Conservation (phyloP, 2,113 vertebrate genomes). For the Tachysurus fulvidraco region DNA sequence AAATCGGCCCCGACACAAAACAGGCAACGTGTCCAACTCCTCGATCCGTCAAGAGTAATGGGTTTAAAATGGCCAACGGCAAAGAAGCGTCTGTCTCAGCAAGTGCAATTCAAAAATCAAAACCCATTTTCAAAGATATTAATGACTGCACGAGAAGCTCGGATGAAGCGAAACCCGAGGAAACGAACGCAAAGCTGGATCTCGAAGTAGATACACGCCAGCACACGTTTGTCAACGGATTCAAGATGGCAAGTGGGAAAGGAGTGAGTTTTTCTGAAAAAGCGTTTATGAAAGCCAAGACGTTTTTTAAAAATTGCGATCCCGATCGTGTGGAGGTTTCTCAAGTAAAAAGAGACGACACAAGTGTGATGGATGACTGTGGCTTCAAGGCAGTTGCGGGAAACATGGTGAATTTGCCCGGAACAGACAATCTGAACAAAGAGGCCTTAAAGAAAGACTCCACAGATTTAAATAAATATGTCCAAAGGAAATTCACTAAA, state of each 20-base stretch:
- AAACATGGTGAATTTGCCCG: slow-evolving; percentile 69
- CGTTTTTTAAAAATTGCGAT: slow-evolving; percentile 54
- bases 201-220: slow-evolving; percentile 9
- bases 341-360: neutral
- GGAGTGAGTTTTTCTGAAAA: slow-evolving; percentile 55
- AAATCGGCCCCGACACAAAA: neutral
- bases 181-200: neutral
- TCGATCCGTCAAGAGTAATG: slow-evolving; percentile 17
- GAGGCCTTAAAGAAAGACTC: slow-evolving; percentile 49
- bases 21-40: neutral
- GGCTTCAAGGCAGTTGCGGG: slow-evolving; percentile 80
- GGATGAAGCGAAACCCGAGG: slow-evolving; percentile 54
- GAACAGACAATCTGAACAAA: slow-evolving; percentile 58
- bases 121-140: slow-evolving; percentile 29
- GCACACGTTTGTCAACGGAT: neutral
- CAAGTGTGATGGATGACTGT: slow-evolving; percentile 45
- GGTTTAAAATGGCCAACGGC: slow-evolving; percentile 58
- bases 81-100: slow-evolving; percentile 37
- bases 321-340: neutral
- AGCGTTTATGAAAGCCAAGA: slow-evolving; percentile 46
- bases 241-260: slow-evolving; percentile 55
- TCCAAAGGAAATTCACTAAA: slow-evolving; percentile 24
- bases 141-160: neutral
- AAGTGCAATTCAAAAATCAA: slow-evolving; percentile 29
- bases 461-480: slow-evolving; percentile 17